Conservation (phyloP, 2,113 vertebrate genomes). For the Ursus arctos region DNA sequence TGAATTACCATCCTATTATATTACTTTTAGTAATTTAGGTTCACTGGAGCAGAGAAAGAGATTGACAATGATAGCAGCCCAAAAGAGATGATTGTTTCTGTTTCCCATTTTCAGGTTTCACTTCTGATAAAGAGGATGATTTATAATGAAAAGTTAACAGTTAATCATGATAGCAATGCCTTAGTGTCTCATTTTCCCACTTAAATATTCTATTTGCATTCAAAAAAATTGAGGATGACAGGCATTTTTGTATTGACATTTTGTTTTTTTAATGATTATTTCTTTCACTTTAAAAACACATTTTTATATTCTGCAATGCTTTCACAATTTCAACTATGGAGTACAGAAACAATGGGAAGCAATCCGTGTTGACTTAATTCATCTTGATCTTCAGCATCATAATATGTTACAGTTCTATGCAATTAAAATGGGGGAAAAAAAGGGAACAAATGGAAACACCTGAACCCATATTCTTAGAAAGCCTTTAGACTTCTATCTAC, state of each 20-base stretch:
- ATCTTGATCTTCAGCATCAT: not conserved
- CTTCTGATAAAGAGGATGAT: not conserved
- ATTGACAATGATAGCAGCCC: not conserved
- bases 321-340: not conserved
- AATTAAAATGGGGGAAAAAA: not conserved
- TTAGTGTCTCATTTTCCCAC: not conserved
- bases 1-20: slow-evolving; percentile 34
- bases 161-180: not conserved
- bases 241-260: not conserved
- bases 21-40: slow-evolving; percentile 68
- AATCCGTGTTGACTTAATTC: not conserved
- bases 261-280: not conserved
- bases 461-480: not conserved
- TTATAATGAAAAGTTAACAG: slow-evolving; percentile 21
- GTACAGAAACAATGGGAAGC: not conserved
- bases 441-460: not conserved
- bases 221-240: not conserved
- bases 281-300: not conserved
- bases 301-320: not conserved
- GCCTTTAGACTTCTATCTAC: not conserved
- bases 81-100: not conserved
- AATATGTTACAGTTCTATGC: not conserved
- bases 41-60: slow-evolving; percentile 67
- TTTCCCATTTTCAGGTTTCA: not conserved
- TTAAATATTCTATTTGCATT: not conserved